Base-by-base conservation (phyloP, 2,113 vertebrate species). In the Dasyurus viverrinus region DNA sequence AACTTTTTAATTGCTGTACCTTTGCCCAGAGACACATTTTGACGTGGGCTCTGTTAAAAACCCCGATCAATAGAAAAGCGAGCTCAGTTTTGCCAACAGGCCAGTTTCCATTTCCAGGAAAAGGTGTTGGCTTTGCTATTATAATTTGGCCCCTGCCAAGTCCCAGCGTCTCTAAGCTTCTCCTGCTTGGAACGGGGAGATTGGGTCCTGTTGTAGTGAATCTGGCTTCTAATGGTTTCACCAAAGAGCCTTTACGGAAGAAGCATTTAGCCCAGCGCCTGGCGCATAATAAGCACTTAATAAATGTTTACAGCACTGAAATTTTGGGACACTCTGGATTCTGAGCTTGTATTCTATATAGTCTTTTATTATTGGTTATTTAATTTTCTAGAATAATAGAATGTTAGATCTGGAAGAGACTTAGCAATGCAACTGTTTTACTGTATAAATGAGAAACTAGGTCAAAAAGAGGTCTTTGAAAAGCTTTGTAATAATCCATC, bases 11-110 rank as follows among this genome's bases (percentile, higher is more conserved):
- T 89, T 92, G 54, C 84, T 93, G 53, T 53, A 5, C 50, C 48
- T 97, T 60, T 93, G 19, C 94, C 90, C 90, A 94, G 92, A 92
- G 89, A 57, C 36, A 47, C 50, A 92, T 94, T 91, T 46, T 90
- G 36, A 48, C 89, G 47, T 57, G 1, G 26, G 90, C 42, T 2
- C 55, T 93, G 46, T 90, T 92, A 68, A 90, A 54, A 26, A 92
- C 53, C 94, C 90, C n/a, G 92, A 95, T 93, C 91, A 54, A 90
- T 89, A 95, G 92, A 54, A 54, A 91, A 95, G 6, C 53, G 52
- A 23, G 50, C 52, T 92, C 54, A 89, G 84, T 54, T 90, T 52
- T 90, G 90, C 47, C 48, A 54, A 90, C 14, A 25, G 52, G 68
- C 89, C 46, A 55, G 57, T 22, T 93, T 23, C 52, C 27, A 47